phyloP scores from a whole-genome alignment of 2,888 invertebrate species.

The Hyposoter dolosus region DNA sequence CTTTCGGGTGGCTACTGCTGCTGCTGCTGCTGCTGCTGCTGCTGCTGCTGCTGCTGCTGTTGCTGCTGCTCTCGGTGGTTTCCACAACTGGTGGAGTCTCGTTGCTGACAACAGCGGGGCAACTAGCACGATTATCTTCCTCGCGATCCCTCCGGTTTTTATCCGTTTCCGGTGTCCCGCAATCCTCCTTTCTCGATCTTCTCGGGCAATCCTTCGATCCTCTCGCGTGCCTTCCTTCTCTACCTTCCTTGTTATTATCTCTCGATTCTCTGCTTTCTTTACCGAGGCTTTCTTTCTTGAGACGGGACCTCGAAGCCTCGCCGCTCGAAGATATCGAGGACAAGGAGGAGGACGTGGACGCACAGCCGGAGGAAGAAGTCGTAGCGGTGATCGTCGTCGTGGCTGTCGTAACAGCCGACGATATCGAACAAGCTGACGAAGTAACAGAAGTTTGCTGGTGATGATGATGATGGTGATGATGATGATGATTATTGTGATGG shows the following conservation, averaged over 20 bases:
- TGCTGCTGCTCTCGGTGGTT: neutral
- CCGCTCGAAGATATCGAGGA: slow-evolving; percentile 72
- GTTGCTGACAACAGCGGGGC: neutral
- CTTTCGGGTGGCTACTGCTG: neutral
- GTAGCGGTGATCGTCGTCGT: slow-evolving; percentile 67
- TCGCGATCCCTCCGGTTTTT: slow-evolving; percentile 78
- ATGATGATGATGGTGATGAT: slow-evolving; percentile 52
- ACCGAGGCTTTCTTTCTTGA: slow-evolving; percentile 75
- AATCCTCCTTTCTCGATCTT: slow-evolving; percentile 81
- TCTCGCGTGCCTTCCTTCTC: slow-evolving; percentile 83
- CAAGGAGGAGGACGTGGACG: slow-evolving; percentile 69
- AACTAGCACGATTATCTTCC: slow-evolving; percentile 61
- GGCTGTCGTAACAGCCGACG: slow-evolving; percentile 58
- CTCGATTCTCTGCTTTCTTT: slow-evolving; percentile 82
- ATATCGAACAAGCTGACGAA: slow-evolving; percentile 70
- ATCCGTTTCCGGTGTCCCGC: slow-evolving; percentile 70
- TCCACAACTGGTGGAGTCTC: neutral
- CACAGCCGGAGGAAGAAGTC: slow-evolving; percentile 63
- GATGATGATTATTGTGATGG: slow-evolving; percentile 30
- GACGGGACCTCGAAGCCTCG: slow-evolving; percentile 75
- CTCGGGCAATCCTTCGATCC: slow-evolving; percentile 79
- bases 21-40: neutral
- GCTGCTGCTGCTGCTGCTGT: neutral
- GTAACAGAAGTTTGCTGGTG: slow-evolving; percentile 67
- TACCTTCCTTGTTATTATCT: slow-evolving; percentile 80